Evolutionary conservation across 2,888 invertebrate genomes (phyloP), one percentile per base, ranked within the genome.

Genomic region (Scaptomyza parva): DNA sequence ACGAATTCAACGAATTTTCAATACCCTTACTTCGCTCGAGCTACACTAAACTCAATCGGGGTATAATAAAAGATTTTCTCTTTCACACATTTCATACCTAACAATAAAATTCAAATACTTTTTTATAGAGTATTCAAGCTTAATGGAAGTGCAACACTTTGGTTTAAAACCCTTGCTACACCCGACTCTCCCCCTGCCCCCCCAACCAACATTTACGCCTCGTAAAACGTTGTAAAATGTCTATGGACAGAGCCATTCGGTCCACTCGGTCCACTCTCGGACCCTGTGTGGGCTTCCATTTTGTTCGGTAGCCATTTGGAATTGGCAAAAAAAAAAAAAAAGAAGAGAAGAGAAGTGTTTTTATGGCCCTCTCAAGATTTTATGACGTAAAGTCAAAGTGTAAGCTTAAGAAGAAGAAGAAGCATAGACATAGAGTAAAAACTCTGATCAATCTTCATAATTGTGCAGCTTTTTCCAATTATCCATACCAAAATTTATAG

Each of bases 361-460:
- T 76, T 70, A 73, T 53, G 72, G 55, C 44, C 41, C 39, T 50
- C 44, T 40, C 18, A 33, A 30, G 24, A 17, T 64, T 81, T 85
- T 84, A 85, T 59, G 82, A 57, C 35, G 41, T 20, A n/a, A 14
- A 47, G 37, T 20, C 43, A 28, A 11, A n/a, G 41, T 8, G 14
- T 35, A 18, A 26, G 26, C 18, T 17, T 17, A 14, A 47, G 20
- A 30, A 40, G 39, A 11, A 17, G 28, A 11, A 33, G 51, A 17
- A 22, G 52, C 22, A 3, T 22, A 22, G 22, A 5, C 22, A 22
- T 2, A 26, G 12, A 22, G 26, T 35, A 20, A 12, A 41, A 24
- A 20, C n/a, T 40, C 62, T 55, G 77, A 86, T 81, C 82, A 80
- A 81, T 87, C 60, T 69, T 37, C 75, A 74, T 81, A 86, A 71